Conservation (phyloP, 2,888 invertebrate species). For the Peribatodes rhomboidaria region DNA sequence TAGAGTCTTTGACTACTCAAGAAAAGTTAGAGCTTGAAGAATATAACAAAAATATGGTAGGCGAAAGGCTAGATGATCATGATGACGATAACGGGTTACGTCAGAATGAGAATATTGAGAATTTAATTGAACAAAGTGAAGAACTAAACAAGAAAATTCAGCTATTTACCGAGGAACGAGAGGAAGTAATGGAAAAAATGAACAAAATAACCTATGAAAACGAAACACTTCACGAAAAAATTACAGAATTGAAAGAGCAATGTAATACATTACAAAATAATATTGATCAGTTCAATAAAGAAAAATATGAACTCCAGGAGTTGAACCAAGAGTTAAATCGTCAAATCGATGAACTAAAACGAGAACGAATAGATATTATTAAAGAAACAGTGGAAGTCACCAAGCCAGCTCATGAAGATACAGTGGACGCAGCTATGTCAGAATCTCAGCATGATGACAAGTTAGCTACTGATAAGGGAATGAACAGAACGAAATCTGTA, state of each 20-base stretch:
- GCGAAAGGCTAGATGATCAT: conserved; percentile 58
- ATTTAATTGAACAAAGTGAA: conserved; percentile 88
- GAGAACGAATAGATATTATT: conserved; percentile 74
- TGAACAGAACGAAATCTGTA: conserved; percentile 73
- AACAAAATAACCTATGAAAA: conserved; percentile 88
- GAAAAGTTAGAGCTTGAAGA: conserved; percentile 90
- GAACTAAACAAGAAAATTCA: conserved; percentile 90
- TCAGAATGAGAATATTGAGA: conserved; percentile 85
- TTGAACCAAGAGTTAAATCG: conserved; percentile 70
- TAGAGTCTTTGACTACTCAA: conserved; percentile 90
- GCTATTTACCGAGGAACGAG: conserved; percentile 89
- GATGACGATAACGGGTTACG: conserved; percentile 52
- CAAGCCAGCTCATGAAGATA: conserved; percentile 70
- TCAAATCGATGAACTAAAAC: conserved; percentile 80
- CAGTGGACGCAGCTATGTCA: conserved; percentile 58
- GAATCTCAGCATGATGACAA: conserved; percentile 77
- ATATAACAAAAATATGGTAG: conserved; percentile 86
- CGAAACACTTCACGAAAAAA: conserved; percentile 80
- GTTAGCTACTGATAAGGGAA: conserved; percentile 68
- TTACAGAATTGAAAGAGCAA: conserved; percentile 82
- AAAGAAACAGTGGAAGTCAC: conserved; percentile 75
- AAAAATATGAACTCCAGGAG: conserved; percentile 71
- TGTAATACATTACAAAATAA: conserved; percentile 79
- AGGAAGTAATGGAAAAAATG: conserved; percentile 90
- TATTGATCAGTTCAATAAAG: conserved; percentile 77